Evolutionary conservation across 2,797 vertebrate genomes (phyloP).

Genomic region (Malurus leucopterus): DNA sequence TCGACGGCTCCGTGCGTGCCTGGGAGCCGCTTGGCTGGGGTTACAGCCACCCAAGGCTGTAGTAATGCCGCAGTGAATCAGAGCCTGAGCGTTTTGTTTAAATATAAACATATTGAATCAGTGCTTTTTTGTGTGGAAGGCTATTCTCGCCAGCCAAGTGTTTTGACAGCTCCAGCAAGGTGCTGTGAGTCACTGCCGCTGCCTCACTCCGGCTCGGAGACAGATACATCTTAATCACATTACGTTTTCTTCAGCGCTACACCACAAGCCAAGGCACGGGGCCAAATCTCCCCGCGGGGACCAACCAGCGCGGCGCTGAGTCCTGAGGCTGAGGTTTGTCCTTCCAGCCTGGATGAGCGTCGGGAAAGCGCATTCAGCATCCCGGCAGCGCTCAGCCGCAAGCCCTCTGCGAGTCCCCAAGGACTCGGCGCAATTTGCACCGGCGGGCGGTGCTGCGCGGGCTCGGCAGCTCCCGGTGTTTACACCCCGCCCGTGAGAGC

Average conservation of each 20-base stretch:
- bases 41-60: neutral
- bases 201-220: conserved; percentile 31
- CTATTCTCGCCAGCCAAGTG: conserved; percentile 53
- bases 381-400: neutral
- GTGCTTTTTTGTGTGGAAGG: conserved; percentile 48
- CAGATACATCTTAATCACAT: conserved; percentile 55
- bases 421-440: neutral
- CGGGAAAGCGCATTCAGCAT: neutral
- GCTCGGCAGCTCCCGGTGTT: neutral
- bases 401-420: neutral
- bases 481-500: accelerated
- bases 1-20: neutral
- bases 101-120: conserved; percentile 57
- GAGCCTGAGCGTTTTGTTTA: conserved; percentile 43
- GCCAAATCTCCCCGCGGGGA: conserved; percentile 17
- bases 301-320: neutral
- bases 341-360: neutral
- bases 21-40: neutral
- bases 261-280: conserved; percentile 19
- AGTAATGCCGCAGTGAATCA: conserved; percentile 58
- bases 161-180: conserved; percentile 61
- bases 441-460: neutral
- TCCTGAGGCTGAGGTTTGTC: neutral
- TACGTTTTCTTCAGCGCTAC: neutral
- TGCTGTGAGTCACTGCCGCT: conserved; percentile 54